A percentile compares a stretch with the other conserved stretches of the same genome.
phyloP scores from a whole-genome alignment of 2,113 vertebrate species.

The Oxyura jamaicensis region DNA sequence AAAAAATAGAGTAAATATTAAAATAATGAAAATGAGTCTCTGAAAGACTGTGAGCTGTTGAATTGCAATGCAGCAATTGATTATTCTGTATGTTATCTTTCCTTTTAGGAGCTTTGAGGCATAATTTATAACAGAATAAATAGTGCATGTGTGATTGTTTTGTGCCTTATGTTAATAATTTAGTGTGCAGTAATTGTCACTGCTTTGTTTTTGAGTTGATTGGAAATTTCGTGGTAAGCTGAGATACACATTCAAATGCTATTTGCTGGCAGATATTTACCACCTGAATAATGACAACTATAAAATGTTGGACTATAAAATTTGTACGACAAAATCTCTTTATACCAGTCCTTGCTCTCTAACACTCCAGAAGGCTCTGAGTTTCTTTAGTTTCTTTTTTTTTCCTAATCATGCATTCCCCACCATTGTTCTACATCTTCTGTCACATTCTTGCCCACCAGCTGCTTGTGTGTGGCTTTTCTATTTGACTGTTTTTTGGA shows the following conservation, averaged over 20 bases:
- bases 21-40: not conserved
- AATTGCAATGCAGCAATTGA: not conserved
- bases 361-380: not conserved
- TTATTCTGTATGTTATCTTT: not conserved
- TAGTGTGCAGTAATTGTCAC: not conserved
- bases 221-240: not conserved
- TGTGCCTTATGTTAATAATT: not conserved
- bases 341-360: not conserved
- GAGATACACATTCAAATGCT: not conserved
- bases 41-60: not conserved
- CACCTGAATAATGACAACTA: not conserved
- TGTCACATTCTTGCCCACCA: not conserved
- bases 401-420: not conserved
- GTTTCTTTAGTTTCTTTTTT: not conserved
- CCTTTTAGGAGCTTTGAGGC: not conserved
- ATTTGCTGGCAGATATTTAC: not conserved
- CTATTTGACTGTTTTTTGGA: not conserved
- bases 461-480: not conserved
- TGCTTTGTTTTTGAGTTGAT: not conserved
- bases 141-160: not conserved
- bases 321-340: not conserved
- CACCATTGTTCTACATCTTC: not conserved
- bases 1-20: not conserved
- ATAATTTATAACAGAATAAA: not conserved
- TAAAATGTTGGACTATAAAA: not conserved